Conservation (phyloP, 2,888 invertebrate genomes). For the Hermodice carunculata region DNA sequence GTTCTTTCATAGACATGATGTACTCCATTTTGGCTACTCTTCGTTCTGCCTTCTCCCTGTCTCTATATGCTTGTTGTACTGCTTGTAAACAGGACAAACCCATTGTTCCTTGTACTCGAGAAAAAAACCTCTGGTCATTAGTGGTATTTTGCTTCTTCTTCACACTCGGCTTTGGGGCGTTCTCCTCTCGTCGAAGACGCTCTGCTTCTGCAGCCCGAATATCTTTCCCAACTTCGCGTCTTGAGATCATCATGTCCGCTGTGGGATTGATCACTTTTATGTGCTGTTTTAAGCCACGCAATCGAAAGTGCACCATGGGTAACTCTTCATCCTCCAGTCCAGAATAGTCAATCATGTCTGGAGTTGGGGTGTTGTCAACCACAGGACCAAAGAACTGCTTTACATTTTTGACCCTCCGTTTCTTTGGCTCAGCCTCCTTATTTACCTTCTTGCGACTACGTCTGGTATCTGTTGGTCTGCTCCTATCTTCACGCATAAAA, state of each 20-base stretch:
- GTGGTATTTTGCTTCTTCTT: conserved; percentile 38
- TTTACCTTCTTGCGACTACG: background rate
- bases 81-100: conserved; percentile 64
- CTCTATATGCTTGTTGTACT: conserved; percentile 66
- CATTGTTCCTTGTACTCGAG: conserved; percentile 62
- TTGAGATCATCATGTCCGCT: conserved; percentile 59
- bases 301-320: conserved; percentile 47
- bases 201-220: conserved; percentile 60
- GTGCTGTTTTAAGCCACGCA: conserved; percentile 51
- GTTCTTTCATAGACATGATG: conserved; percentile 57
- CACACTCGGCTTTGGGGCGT: conserved; percentile 36
- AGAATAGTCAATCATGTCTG: conserved; percentile 22
- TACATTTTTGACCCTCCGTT: conserved; percentile 49
- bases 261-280: conserved; percentile 57
- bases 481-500: conserved; percentile 27
- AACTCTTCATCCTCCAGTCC: conserved; percentile 46
- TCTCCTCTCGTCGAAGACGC: conserved; percentile 43
- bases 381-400: conserved; percentile 66
- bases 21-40: conserved; percentile 57
- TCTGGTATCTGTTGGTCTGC: conserved; percentile 7
- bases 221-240: conserved; percentile 59
- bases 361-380: conserved; percentile 41
- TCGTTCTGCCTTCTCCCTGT: conserved; percentile 60
- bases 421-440: conserved; percentile 23
- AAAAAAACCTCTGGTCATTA: conserved; percentile 55